Percentiles rank a stretch among this genome's conserved stretches.
phyloP scores from a whole-genome alignment of 2,797 vertebrate species.

The Esox masquinongy region DNA sequence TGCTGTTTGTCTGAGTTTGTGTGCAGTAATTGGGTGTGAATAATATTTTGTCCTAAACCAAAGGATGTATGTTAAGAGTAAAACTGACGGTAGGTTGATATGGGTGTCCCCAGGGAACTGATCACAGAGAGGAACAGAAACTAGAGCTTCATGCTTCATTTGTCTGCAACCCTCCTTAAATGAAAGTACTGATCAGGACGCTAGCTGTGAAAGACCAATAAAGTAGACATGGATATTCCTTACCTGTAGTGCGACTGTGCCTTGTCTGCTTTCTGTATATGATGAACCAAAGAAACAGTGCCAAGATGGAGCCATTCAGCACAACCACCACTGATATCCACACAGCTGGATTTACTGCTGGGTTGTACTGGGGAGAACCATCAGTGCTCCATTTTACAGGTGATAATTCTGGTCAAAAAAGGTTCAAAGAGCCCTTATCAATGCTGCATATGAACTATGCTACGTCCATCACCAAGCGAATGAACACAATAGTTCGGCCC shows the following conservation, averaged over 20 bases:
- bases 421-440: not conserved
- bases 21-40: conserved; percentile 19
- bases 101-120: conserved; percentile 41
- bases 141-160: conserved; percentile 56
- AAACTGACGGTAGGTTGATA: conserved; percentile 45
- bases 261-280: conserved; percentile 58
- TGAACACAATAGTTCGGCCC: not conserved
- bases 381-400: conserved; percentile 14
- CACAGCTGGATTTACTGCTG: conserved; percentile 41
- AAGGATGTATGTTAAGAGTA: conserved; percentile 54
- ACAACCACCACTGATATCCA: conserved; percentile 61
- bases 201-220: conserved; percentile 2
- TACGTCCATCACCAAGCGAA: not conserved
- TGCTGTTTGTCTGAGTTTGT: not conserved
- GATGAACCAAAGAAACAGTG: conserved; percentile 65
- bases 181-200: not conserved
- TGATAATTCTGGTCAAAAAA: conserved; percentile 28
- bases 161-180: conserved; percentile 30
- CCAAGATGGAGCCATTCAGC: conserved; percentile 54
- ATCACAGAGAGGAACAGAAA: conserved; percentile 64
- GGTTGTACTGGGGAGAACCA: not conserved
- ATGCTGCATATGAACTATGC: not conserved
- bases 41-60: conserved; percentile 31
- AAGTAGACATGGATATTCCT: not conserved
- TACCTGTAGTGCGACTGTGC: conserved; percentile 49